Conservation (phyloP, 1,140 invertebrate genomes). For the Cephus cinctus region DNA sequence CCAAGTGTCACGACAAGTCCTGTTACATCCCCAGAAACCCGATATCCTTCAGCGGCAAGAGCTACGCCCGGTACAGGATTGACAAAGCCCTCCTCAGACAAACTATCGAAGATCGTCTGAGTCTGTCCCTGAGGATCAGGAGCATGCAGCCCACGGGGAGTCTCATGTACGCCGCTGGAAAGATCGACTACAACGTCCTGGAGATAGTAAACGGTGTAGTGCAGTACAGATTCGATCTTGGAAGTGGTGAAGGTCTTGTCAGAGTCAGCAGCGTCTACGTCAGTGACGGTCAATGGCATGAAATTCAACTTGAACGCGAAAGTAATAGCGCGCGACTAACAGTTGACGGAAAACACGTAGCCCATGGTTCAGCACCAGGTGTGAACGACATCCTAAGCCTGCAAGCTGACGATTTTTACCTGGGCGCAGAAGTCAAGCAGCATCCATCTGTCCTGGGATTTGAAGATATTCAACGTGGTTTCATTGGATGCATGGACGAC, state of each 20-base stretch:
- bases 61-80: slow-evolving; percentile 80
- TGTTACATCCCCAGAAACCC: slow-evolving; percentile 70
- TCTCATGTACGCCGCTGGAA: slow-evolving; percentile 82
- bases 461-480: slow-evolving; percentile 77
- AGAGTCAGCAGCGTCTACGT: slow-evolving; percentile 72
- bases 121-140: slow-evolving; percentile 75
- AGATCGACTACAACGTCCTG: slow-evolving; percentile 85
- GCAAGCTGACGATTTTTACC: slow-evolving; percentile 79
- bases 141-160: slow-evolving; percentile 85
- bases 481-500: slow-evolving; percentile 89
- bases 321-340: slow-evolving; percentile 75
- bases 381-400: slow-evolving; percentile 82
- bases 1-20: slow-evolving; percentile 64
- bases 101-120: slow-evolving; percentile 78
- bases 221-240: slow-evolving; percentile 88
- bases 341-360: slow-evolving; percentile 76
- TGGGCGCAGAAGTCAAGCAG: slow-evolving; percentile 80
- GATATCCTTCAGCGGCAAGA: slow-evolving; percentile 81
- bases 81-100: slow-evolving; percentile 60
- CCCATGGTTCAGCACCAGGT: slow-evolving; percentile 78
- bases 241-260: slow-evolving; percentile 86
- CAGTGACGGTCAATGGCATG: slow-evolving; percentile 90
- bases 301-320: slow-evolving; percentile 77
- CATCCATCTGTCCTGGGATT: slow-evolving; percentile 69
- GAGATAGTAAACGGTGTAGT: slow-evolving; percentile 81